A percentile compares a stretch with the other conserved stretches of the same genome.
Conservation (phyloP, 2,797 vertebrate genomes). For the Takifugu ocellatus region DNA sequence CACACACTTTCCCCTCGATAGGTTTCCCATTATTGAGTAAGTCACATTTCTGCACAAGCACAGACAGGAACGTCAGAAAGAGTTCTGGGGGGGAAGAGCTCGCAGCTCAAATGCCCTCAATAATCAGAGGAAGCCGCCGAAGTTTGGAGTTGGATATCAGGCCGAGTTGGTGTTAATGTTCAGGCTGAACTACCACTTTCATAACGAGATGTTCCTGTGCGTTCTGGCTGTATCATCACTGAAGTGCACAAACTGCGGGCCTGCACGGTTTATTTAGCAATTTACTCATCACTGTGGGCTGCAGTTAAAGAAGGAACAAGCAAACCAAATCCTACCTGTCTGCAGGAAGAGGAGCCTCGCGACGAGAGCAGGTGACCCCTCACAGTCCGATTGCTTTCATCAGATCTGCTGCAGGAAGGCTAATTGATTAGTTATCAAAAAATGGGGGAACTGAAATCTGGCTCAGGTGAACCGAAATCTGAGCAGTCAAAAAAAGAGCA, state of each 20-base stretch:
- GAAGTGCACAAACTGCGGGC: background rate
- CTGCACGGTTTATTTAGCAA: no score
- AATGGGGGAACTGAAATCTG: conserved; percentile 35
- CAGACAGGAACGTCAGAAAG: background rate
- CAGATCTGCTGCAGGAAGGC: conserved; percentile 5
- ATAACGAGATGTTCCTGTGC: background rate
- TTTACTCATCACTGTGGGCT: no score
- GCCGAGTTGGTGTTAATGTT: background rate
- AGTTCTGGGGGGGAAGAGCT: background rate
- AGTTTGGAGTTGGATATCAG: conserved; percentile 20
- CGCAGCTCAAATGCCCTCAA: no score
- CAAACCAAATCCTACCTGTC: conserved; percentile 39
- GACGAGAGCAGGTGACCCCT: conserved; percentile 19
- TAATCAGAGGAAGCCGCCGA: conserved; percentile 40
- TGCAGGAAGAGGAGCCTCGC: conserved; percentile 13
- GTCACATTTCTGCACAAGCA: conserved; percentile 6
- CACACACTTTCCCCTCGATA: background rate
- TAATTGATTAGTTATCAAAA: conserved; percentile 1
- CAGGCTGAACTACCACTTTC: background rate
- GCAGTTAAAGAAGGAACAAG: no score
- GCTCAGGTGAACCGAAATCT: conserved; percentile 35
- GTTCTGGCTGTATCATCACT: background rate
- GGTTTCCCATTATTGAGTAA: conserved; percentile 8
- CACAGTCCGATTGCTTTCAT: conserved; percentile 33
- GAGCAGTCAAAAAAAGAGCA: conserved; percentile 7